Evolutionary conservation across 2,113 vertebrate species (phyloP), one percentile per base, ranked within the genome.

Genomic region (Odontophorus gujanensis): DNA sequence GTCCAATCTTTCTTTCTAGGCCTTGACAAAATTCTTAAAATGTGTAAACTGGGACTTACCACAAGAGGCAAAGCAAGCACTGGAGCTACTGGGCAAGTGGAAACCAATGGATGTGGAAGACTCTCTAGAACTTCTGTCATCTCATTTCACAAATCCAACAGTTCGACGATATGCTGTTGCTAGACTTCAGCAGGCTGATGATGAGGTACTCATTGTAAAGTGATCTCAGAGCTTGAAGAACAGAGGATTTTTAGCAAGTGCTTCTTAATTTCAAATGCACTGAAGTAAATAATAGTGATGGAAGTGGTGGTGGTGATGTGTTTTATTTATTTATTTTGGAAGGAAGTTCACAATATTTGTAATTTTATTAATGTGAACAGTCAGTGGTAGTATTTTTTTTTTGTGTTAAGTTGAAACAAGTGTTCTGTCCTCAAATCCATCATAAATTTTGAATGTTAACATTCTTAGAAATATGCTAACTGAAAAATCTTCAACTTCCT

Each of bases 71-170:
- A 99, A 99, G 83, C 99, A 99, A 96, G 99, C 99, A 0, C 94
- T 99, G 95, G 99, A 99, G 92, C 97, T 99, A 10, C 95, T 99
- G 85, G 99, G 99, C 11, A 99, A 99, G 85, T 99, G 99, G 99
- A 99, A 98, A 81, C 99, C 99, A 13, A 99, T 99, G 99, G 99
- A 99, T 21, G 99, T 99, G n/a, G 99, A 99, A 90, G 99, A 99
- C 79, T 99, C 99, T 15, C 89, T 99, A 95, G 99, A 99, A 90
- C 98, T 99, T 63, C 93, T 99, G 28, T 99, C 99, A 1, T 99
- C 99, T 30, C 99, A 99, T 50, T 99, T 99, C 90, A 98, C 98
- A 72, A 99, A 99, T 95, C 98, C 99, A 13, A 99, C 99, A 0
- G 99, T 99, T 76, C 95, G 99, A 40, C 98, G 99, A 28, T 99